These are phyloP conservation scores for Ostrea edulis DNA, from an alignment of 1,140 invertebrate genomes.

Conservation along the genomic window DNA sequence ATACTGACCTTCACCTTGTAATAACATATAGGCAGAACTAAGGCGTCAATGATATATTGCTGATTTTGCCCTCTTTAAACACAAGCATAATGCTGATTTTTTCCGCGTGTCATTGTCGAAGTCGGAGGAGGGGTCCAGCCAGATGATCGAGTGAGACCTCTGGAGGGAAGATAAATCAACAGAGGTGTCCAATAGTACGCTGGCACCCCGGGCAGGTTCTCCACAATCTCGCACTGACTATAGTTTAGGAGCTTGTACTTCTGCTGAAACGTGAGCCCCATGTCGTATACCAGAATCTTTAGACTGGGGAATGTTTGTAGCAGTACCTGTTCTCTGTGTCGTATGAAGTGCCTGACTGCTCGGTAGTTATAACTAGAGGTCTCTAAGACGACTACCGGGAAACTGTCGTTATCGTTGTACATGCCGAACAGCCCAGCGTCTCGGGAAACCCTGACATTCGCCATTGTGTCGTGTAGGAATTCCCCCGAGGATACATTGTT, in stretches of 20 bases:
- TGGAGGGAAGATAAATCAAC: conserved; percentile 17
- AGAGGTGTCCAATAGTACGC: conserved; percentile 1
- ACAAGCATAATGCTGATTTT: not conserved
- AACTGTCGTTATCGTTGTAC: not conserved
- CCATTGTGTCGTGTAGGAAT: not conserved
- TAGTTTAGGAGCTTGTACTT: conserved; percentile 43
- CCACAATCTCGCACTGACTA: conserved; percentile 36
- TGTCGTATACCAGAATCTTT: conserved; percentile 18
- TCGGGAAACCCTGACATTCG: not conserved
- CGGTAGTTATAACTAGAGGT: not conserved
- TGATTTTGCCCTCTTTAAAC: not conserved
- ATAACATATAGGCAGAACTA: too few relatives aligned
- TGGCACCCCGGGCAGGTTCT: not conserved
- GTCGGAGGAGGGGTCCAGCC: not conserved
- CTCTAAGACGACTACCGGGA: not conserved
- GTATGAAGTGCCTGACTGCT: not conserved
- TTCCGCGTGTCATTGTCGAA: not conserved
- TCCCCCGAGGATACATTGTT: not conserved
- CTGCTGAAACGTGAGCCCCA: conserved; percentile 44
- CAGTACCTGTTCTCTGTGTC: not conserved
- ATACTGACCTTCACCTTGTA: too few relatives aligned
- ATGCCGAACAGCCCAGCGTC: not conserved
- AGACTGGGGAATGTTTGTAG: not conserved
- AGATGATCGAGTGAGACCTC: conserved; percentile 16
- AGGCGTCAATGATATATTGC: too few relatives aligned